phyloP scores from a whole-genome alignment of 2,113 vertebrate species.

The Entomyzon cyanotis region DNA sequence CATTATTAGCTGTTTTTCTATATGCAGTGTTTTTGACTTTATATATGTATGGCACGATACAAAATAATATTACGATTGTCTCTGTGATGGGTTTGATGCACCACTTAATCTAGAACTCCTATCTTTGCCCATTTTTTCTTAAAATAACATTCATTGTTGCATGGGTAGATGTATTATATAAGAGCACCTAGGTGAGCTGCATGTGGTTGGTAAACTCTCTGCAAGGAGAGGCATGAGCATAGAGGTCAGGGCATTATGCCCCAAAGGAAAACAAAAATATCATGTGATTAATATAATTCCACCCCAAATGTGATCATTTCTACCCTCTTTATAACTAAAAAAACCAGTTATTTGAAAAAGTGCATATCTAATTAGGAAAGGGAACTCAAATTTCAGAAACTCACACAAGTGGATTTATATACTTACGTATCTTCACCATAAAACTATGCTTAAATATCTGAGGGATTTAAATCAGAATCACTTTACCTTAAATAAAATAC shows the following conservation, averaged over 20 bases:
- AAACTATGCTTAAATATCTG: neutral
- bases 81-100: neutral
- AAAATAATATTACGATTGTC: slow-evolving; percentile 7
- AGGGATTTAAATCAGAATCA: neutral
- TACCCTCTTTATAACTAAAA: neutral
- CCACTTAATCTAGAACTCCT: neutral
- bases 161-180: slow-evolving; percentile 10
- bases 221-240: neutral
- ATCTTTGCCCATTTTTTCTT: neutral
- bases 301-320: neutral
- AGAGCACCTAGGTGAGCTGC: neutral
- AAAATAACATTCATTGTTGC: neutral
- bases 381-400: neutral
- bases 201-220: neutral
- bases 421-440: neutral
- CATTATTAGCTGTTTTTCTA: slow-evolving; percentile 30
- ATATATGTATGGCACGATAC: neutral
- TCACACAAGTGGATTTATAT: neutral
- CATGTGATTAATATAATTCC: neutral
- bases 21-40: neutral
- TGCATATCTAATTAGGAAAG: neutral
- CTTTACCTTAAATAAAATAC: neutral
- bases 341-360: neutral
- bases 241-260: neutral
- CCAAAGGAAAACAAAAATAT: neutral